Evolutionary conservation across 2,888 invertebrate species (phyloP), one percentile per base, ranked within the genome.

Genomic region (Pyralis farinalis): DNA sequence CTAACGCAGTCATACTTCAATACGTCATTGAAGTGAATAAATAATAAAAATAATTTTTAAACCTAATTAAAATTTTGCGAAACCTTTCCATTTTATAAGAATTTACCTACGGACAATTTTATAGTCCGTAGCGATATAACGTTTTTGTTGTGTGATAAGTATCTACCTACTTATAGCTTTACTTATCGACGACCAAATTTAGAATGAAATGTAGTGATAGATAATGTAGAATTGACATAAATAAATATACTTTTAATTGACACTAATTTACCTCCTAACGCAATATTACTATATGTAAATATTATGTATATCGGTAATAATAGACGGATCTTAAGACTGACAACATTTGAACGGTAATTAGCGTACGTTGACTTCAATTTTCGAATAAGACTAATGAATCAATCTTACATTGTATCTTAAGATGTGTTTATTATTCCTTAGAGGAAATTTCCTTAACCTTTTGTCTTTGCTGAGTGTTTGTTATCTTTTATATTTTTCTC

Each of bases 301-400:
- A 16, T 16, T 16, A 53, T 50, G 58, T 58, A 54, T 42, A 53
- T 50, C 53, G 61, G 71, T 72, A 69, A 74, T 81, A 82, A 82
- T 80, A 79, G 77, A 81, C 79, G 75, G 82, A 81, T 80, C 80
- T 81, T 82, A 78, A 83, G 82, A 81, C 80, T 80, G 82, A 81
- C 51, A 53, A 51, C 46, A 44, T 58, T 60, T 58, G 55, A 53
- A 43, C 36, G 49, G 46, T 58, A 59, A 60, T 56, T 59, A 67
- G 55, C 51, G 53, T 64, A 62, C 54, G 49, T 59, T 63, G 58
- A 49, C 55, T 64, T 58, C 54, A 58, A 16, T 47, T 63, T 49
- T 58, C 57, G 37, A 42, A 47, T 55, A 55, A 54, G 43, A 49
- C 31, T 55, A 54, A 47, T 31, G 31, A 45, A 30, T 44, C 30